Conservation (phyloP, 2,888 invertebrate genomes). For the Noctuana brunneofusca region DNA sequence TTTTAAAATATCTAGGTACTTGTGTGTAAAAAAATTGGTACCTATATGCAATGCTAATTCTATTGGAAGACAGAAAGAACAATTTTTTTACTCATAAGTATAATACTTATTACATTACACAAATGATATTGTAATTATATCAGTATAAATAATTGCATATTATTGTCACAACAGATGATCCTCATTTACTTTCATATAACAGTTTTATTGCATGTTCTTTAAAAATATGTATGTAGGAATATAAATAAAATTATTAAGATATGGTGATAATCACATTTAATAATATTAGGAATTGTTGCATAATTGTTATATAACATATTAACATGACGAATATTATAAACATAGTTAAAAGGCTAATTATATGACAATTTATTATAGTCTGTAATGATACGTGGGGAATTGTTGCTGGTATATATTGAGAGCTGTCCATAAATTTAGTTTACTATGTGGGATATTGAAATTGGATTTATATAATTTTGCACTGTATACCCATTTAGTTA, state of each 20-base stretch:
- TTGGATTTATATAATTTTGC: constrained; percentile 10
- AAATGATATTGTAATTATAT: constrained; percentile 31
- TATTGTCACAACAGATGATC: constrained; percentile 3
- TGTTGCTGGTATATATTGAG: constrained; percentile 19
- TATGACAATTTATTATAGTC: constrained; percentile 28
- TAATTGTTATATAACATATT: constrained; percentile 52
- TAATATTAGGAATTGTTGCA: constrained; percentile 69
- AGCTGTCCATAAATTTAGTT: constrained; percentile 18
- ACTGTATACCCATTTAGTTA: neutral
- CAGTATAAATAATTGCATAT: neutral
- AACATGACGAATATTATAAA: constrained; percentile 43
- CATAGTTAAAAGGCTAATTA: constrained; percentile 29
- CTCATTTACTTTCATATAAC: constrained; percentile 5
- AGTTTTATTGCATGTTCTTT: constrained; percentile 5
- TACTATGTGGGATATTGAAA: constrained; percentile 21
- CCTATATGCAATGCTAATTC: neutral
- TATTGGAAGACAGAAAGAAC: neutral
- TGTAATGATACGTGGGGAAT: constrained; percentile 24
- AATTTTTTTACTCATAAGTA: neutral
- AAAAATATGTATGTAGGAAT: constrained; percentile 29
- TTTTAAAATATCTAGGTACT: neutral
- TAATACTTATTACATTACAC: neutral
- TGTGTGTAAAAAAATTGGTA: neutral
- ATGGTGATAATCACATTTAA: constrained; percentile 67
- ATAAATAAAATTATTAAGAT: constrained; percentile 49